Evolutionary conservation across 2,113 vertebrate genomes (phyloP).

Genomic region (Oreochromis niloticus): DNA sequence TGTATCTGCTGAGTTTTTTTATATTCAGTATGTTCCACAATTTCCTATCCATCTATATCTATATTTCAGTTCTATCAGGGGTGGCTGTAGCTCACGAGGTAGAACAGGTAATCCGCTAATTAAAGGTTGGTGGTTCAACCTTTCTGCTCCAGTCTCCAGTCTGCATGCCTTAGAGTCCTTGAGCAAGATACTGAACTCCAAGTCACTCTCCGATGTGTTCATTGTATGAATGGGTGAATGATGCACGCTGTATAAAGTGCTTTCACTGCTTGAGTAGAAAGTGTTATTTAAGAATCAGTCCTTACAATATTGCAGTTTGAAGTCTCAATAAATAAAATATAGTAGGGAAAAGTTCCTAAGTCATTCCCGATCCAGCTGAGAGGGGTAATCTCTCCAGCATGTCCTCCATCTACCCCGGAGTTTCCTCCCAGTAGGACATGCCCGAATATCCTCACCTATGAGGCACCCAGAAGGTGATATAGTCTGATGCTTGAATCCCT

Average conservation of each 20-base stretch:
- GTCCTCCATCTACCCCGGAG: rapidly evolving
- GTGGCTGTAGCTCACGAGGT: not conserved
- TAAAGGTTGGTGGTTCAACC: not conserved
- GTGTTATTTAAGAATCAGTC: rapidly evolving
- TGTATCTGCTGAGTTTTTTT: not conserved
- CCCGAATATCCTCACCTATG: not conserved
- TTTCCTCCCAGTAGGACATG: not conserved
- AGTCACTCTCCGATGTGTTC: not conserved
- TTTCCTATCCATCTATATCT: not conserved
- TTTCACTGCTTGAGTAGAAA: not conserved
- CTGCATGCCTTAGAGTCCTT: too few species aligned
- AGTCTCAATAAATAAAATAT: not conserved
- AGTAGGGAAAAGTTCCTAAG: not conserved
- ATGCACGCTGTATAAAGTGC: not conserved
- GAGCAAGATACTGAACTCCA: too few species aligned
- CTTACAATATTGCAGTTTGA: not conserved
- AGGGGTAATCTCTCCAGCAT: not conserved
- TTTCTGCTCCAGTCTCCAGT: too few species aligned
- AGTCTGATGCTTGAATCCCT: not conserved
- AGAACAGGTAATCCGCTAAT: not conserved
- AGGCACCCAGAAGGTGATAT: not conserved
- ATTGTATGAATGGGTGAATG: not conserved
- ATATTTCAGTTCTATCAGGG: not conserved
- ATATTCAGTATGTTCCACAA: not conserved
- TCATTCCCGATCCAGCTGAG: not conserved